Percentiles rank a stretch among this genome's conserved stretches.
Conservation (phyloP, 2,797 vertebrate genomes). For the Pitangus sulphuratus region DNA sequence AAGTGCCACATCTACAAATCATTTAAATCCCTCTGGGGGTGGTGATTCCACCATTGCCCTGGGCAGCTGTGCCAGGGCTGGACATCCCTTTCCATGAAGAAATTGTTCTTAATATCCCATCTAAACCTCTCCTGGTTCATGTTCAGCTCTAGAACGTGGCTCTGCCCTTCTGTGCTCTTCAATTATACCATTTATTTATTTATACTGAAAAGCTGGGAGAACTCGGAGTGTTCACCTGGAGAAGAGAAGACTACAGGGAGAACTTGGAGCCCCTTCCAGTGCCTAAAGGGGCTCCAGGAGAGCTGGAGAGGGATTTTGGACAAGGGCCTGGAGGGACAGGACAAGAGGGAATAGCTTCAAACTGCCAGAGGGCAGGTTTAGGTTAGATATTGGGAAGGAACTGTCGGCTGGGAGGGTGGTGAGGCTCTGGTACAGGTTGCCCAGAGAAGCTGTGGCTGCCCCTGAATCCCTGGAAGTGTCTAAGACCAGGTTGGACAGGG, state of each 20-base stretch:
- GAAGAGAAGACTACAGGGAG: neutral
- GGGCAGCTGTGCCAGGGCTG: neutral
- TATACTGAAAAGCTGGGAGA: neutral
- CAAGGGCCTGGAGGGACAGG: too few species aligned
- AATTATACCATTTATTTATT: neutral
- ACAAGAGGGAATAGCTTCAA: neutral
- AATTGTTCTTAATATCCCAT: neutral
- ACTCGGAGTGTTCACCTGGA: too few species aligned
- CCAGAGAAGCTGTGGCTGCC: neutral
- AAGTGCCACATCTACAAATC: rapidly evolving
- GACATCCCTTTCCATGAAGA: neutral
- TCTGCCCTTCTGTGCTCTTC: neutral
- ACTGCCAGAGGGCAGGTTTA: neutral
- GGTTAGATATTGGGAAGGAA: neutral
- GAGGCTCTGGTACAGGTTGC: neutral
- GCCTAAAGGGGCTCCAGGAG: neutral
- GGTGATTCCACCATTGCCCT: neutral
- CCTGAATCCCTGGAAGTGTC: neutral
- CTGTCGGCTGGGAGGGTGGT: neutral
- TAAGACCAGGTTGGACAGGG: neutral
- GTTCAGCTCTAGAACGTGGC: neutral
- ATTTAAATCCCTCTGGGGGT: neutral
- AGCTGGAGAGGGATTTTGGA: neutral
- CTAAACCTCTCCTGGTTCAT: neutral
- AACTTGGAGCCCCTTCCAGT: neutral